Conservation (phyloP, 92 coral and sea anemone species). For the Porites cylindrica region DNA sequence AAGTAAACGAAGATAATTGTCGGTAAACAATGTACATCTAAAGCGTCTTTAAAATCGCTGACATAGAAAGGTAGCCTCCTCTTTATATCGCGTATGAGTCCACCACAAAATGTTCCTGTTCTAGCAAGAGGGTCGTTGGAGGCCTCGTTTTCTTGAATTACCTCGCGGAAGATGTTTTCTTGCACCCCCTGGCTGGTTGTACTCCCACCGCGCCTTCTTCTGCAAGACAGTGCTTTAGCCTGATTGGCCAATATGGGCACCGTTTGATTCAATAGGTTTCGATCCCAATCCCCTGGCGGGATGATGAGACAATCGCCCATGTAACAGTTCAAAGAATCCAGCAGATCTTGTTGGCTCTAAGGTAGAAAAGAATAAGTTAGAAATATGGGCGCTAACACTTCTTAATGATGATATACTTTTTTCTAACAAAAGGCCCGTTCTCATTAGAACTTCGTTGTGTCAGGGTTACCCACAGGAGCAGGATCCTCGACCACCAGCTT, state of each 20-base stretch:
- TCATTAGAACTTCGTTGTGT: too few species aligned
- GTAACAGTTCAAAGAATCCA: conserved; percentile 72
- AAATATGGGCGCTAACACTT: background rate
- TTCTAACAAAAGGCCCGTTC: too few species aligned
- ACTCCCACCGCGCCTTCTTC: conserved; percentile 70
- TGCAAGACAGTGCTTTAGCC: conserved; percentile 72
- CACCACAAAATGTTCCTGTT: conserved; percentile 96
- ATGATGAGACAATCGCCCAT: conserved; percentile 85
- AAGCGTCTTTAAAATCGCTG: conserved; percentile 92
- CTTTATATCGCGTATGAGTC: conserved; percentile 89
- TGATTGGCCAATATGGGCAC: conserved; percentile 86
- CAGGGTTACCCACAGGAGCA: too few species aligned
- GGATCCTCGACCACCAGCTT: too few species aligned
- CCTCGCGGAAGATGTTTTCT: conserved; percentile 19
- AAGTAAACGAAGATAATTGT: conserved; percentile 94
- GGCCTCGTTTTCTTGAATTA: conserved; percentile 51
- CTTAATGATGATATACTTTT: too few species aligned
- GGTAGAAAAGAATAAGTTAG: background rate
- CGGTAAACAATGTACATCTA: conserved; percentile 82
- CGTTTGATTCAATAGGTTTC: conserved; percentile 86
- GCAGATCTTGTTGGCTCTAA: conserved; percentile 79
- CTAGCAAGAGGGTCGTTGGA: conserved; percentile 82
- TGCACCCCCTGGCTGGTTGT: conserved; percentile 24
- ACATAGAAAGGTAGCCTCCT: conserved; percentile 76
- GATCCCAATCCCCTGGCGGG: conserved; percentile 99